Percentiles rank a stretch among this genome's conserved stretches.
These are phyloP conservation scores for Montifringilla adamsi DNA, from an alignment of 2,113 vertebrate species.

Conservation along the genomic window DNA sequence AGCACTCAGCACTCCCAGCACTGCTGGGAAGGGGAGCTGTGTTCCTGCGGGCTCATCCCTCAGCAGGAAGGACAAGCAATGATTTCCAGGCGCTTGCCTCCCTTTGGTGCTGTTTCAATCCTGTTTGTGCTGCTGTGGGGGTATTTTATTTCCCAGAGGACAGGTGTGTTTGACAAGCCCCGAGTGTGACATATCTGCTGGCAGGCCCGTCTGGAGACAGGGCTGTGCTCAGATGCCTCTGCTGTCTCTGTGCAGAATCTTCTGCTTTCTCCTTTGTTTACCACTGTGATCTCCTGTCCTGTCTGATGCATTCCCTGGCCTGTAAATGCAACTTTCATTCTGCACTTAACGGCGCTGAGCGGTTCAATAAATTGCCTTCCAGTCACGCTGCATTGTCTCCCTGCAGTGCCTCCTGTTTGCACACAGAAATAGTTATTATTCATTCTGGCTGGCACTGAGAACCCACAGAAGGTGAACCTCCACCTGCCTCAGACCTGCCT, in stretches of 20 bases:
- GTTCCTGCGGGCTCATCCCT: not conserved
- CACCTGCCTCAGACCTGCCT: not conserved
- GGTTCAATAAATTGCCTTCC: not conserved
- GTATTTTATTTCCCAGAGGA: not conserved
- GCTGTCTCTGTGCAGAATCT: not conserved
- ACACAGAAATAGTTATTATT: not conserved
- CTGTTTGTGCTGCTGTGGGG: not conserved
- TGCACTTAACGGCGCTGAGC: not conserved
- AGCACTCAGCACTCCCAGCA: not conserved
- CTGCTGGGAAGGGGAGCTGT: not conserved
- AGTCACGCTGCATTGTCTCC: not conserved
- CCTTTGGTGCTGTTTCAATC: not conserved
- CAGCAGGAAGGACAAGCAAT: not conserved
- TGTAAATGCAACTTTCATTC: not conserved
- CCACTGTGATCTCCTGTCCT: not conserved
- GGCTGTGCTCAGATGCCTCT: not conserved
- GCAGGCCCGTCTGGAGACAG: not conserved
- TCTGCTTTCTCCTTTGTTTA: not conserved
- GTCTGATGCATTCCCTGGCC: not conserved
- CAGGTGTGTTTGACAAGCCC: not conserved
- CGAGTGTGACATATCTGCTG: not conserved
- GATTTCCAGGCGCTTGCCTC: not conserved
- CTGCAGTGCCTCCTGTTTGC: not conserved
- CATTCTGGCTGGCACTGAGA: not conserved
- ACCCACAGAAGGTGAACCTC: not conserved